Evolutionary conservation across 2,797 vertebrate genomes (phyloP).

Genomic region (Argyrosomus regius): DNA sequence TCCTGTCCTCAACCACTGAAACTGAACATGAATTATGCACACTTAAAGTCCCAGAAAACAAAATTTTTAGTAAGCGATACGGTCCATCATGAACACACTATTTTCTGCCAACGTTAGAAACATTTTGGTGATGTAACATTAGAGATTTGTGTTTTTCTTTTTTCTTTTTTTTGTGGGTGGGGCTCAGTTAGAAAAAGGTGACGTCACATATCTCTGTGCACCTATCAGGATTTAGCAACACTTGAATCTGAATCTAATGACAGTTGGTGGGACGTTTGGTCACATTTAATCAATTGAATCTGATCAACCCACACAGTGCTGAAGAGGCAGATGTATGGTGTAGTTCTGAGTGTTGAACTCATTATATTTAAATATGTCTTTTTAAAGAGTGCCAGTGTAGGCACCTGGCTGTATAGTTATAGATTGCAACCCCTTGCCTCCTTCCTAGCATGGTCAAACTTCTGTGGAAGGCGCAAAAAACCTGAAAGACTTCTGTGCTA

Average conservation of each 20-base stretch:
- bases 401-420: too few relatives aligned
- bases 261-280: background rate
- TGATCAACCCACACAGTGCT: background rate
- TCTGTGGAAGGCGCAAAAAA: too few relatives aligned
- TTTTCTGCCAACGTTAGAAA: background rate
- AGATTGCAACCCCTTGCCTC: too few relatives aligned
- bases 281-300: background rate
- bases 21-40: background rate
- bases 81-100: background rate
- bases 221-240: background rate
- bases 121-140: background rate
- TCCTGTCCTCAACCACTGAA: background rate
- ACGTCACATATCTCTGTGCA: background rate
- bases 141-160: background rate
- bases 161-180: background rate
- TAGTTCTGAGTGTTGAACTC: background rate
- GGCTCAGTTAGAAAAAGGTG: background rate
- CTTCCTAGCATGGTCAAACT: too few relatives aligned
- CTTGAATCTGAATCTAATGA: background rate
- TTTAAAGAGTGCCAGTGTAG: too few relatives aligned
- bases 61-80: background rate
- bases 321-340: background rate
- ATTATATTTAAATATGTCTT: background rate
- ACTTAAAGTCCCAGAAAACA: background rate
- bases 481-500: too few relatives aligned